A percentile compares a stretch with the other conserved stretches of the same genome.
Conservation (phyloP, 2,113 vertebrate species). For the Mormyrus lacerda region DNA sequence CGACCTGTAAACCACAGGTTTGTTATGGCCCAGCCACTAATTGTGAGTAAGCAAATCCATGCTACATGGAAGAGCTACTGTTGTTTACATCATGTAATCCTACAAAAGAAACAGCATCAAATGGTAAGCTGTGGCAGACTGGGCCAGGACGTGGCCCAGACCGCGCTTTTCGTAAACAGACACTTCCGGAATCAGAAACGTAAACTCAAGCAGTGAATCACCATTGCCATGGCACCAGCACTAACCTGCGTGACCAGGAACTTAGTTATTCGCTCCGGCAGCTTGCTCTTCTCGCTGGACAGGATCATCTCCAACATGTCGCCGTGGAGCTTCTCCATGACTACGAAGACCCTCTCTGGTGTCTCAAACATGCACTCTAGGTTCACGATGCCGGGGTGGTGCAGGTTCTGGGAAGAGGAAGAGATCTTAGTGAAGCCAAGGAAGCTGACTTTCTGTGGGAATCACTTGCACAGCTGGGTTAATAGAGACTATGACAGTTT, state of each 20-base stretch:
- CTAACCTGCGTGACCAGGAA: constrained; percentile 94
- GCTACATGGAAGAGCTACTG: constrained; percentile 48
- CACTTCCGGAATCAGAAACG: background rate
- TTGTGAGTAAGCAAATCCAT: constrained; percentile 36
- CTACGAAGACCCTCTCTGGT: constrained; percentile 92
- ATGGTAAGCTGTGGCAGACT: constrained; percentile 40
- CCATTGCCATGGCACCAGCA: background rate
- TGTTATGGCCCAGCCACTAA: constrained; percentile 46
- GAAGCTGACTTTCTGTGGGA: background rate
- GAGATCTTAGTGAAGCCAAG: background rate
- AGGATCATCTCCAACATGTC: constrained; percentile 99
- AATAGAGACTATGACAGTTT: background rate
- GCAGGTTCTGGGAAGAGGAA: constrained; percentile 75
- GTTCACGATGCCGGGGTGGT: constrained; percentile 96
- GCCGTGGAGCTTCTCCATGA: constrained; percentile 98
- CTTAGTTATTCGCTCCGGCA: constrained; percentile 94
- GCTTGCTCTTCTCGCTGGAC: constrained; percentile 93
- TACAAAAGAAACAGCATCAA: background rate
- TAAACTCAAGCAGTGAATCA: background rate
- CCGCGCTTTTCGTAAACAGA: constrained; percentile 43
- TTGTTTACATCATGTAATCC: constrained; percentile 1
- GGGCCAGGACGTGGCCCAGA: constrained; percentile 46
- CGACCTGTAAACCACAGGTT: constrained; percentile 47
- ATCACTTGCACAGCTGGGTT: background rate
- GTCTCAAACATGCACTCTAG: constrained; percentile 99